Percentiles rank a stretch among this genome's conserved stretches.
Conservation (phyloP, 2,797 vertebrate species). For the Meriones psammophilus region DNA sequence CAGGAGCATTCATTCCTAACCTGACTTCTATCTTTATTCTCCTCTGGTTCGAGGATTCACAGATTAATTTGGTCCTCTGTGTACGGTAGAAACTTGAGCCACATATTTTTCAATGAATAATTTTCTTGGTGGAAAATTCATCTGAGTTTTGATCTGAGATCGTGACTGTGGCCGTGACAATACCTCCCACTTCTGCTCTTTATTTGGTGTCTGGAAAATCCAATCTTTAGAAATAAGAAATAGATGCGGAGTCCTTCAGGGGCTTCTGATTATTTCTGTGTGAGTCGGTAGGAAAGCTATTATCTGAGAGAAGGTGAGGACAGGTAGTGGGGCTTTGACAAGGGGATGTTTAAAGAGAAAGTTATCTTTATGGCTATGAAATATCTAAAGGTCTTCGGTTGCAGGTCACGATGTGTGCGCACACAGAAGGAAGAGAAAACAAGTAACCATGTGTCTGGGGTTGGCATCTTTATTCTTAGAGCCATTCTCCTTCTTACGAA, state of each 20-base stretch:
- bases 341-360: slow-evolving; percentile 11
- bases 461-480: slow-evolving; percentile 11
- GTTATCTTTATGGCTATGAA: slow-evolving; percentile 27
- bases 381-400: slow-evolving; percentile 33
- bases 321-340: not conserved
- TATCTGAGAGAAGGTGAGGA: not conserved
- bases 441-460: not conserved
- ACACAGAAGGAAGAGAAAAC: not conserved
- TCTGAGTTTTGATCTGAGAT: slow-evolving; percentile 66
- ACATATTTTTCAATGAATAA: slow-evolving; percentile 63
- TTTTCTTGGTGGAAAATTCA: slow-evolving; percentile 72
- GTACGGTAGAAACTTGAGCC: not conserved
- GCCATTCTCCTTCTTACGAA: slow-evolving; percentile 19
- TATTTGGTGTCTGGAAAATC: slow-evolving; percentile 61
- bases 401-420: not conserved
- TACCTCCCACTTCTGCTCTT: slow-evolving; percentile 29
- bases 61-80: slow-evolving; percentile 60
- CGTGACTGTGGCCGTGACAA: slow-evolving; percentile 34
- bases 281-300: slow-evolving; percentile 34
- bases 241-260: not conserved
- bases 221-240: slow-evolving; percentile 65
- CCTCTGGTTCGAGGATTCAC: not conserved
- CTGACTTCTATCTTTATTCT: slow-evolving; percentile 33
- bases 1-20: not conserved
- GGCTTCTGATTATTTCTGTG: slow-evolving; percentile 45